Base-by-base conservation (phyloP, 2,797 vertebrate species). In the Urosaurus nigricauda region DNA sequence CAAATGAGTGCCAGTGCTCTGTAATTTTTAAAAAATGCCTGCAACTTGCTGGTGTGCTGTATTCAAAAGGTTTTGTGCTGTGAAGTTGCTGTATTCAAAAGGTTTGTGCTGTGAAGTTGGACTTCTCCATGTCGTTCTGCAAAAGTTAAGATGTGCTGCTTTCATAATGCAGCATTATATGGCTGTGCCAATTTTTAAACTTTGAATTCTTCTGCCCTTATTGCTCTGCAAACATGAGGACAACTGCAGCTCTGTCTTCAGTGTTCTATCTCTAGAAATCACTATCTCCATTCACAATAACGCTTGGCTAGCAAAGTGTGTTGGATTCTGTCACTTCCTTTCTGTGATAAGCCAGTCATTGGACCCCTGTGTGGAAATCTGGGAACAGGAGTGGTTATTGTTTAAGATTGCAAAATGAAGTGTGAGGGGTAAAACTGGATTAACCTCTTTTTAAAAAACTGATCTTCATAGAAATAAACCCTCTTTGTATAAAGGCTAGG, bases 341-440 rank as follows among this genome's bases (percentile, higher is more conserved):
- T 79, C 26, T 88, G 32, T 8, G 73, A 63, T 71, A 47, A 87
- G 35, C 19, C n/a, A 70, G 12, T 89, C 68, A 68, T 19, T 58
- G 73, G 80, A 75, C 85, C 75, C 24, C 85, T 85, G 82, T 63
- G 89, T 77, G 17, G 77, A 81, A 82, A 58, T 90, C 86, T 79
- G 65, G 85, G 89, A 88, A 79, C 68, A 53, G 77, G 58, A 82
- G 5, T 60, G 19, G 26, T 78, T 79, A 65, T 93, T 86, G 65
- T 63, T 83, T 87, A 88, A 21, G 19, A n/a, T 6, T 90, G 85
- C 92, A 92, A 83, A 91, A 91, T 32, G 51, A 81, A 51, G 32
- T 9, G 8, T 74, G 40, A 19, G 5, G 40, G 3, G 74, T 85
- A 51, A 81, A 40, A 63, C 5, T 37, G 3, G 56, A 77, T 83